phyloP scores from a whole-genome alignment of 1,140 invertebrate genomes.

The Euwallacea similis region DNA sequence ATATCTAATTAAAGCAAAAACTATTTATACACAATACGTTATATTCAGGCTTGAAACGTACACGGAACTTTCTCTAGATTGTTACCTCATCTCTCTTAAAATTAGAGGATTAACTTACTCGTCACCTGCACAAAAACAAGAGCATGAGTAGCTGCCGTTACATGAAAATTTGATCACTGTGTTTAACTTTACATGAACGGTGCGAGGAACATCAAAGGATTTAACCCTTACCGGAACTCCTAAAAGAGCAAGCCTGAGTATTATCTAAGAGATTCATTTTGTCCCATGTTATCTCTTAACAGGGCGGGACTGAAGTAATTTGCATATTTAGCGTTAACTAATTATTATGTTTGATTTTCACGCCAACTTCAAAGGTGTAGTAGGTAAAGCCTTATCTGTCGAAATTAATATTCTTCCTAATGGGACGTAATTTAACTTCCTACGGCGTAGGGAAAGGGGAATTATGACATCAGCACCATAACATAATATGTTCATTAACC shows the following conservation, averaged over 20 bases:
- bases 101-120: slow-evolving; percentile 2
- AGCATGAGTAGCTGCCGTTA: not conserved
- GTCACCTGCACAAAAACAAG: not conserved
- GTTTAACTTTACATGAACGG: slow-evolving; percentile 11
- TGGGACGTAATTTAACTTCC: too few relatives aligned
- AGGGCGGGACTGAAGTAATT: slow-evolving; percentile 1
- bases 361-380: not conserved
- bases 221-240: slow-evolving; percentile 5
- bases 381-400: too few relatives aligned
- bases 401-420: too few relatives aligned
- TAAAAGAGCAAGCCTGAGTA: slow-evolving; percentile 14
- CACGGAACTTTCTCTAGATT: too few relatives aligned
- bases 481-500: slow-evolving; percentile 7
- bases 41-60: too few relatives aligned
- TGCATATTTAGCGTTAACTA: not conserved
- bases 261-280: slow-evolving; percentile 22
- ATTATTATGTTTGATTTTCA: not conserved
- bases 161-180: slow-evolving; percentile 15
- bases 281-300: slow-evolving; percentile 5
- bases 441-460: too few relatives aligned
- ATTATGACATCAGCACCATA: too few relatives aligned
- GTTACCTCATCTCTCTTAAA: too few relatives aligned
- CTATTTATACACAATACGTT: too few relatives aligned
- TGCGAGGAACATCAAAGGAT: slow-evolving; percentile 17
- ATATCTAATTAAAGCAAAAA: too few relatives aligned